Conservation (phyloP, 2,797 vertebrate species). For the Xiphophorus birchmanni region DNA sequence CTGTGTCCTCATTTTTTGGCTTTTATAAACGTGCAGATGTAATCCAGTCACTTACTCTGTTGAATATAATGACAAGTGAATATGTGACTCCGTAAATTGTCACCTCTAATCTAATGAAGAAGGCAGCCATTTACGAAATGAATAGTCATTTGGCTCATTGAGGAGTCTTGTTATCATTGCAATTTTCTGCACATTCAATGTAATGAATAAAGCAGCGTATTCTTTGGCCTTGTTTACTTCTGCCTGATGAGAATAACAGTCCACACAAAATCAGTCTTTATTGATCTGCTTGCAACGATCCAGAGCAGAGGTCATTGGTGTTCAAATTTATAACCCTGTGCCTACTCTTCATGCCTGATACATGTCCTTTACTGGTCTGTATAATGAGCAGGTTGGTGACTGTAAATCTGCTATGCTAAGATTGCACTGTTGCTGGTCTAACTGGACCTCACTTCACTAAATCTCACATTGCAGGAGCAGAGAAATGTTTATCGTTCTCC, state of each 20-base stretch:
- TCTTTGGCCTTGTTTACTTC: not conserved
- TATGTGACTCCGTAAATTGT: slow-evolving; percentile 43
- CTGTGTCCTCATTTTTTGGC: not conserved
- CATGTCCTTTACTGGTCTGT: slow-evolving; percentile 54
- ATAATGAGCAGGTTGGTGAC: slow-evolving; percentile 65
- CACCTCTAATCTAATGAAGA: slow-evolving; percentile 45
- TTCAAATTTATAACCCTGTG: slow-evolving; percentile 55
- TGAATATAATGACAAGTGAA: slow-evolving; percentile 26
- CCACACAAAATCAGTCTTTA: slow-evolving; percentile 54
- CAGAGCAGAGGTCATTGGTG: slow-evolving; percentile 49
- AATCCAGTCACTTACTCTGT: slow-evolving; percentile 22
- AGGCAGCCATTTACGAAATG: slow-evolving; percentile 52
- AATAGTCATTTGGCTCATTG: slow-evolving; percentile 37
- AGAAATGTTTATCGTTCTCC: slow-evolving; percentile 51
- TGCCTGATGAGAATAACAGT: slow-evolving; percentile 21
- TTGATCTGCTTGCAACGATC: slow-evolving; percentile 60
- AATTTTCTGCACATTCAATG: slow-evolving; percentile 22
- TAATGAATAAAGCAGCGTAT: not conserved
- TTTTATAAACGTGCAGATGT: not conserved
- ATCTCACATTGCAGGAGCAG: slow-evolving; percentile 51
- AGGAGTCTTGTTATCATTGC: slow-evolving; percentile 22
- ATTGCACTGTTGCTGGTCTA: slow-evolving; percentile 53
- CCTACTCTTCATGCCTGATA: slow-evolving; percentile 47
- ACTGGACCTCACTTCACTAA: slow-evolving; percentile 62
- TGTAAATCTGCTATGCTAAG: slow-evolving; percentile 68